These are phyloP conservation scores for Hydrocynus forskahlii DNA, from an alignment of 2,797 vertebrate genomes.

Conservation along the genomic window DNA sequence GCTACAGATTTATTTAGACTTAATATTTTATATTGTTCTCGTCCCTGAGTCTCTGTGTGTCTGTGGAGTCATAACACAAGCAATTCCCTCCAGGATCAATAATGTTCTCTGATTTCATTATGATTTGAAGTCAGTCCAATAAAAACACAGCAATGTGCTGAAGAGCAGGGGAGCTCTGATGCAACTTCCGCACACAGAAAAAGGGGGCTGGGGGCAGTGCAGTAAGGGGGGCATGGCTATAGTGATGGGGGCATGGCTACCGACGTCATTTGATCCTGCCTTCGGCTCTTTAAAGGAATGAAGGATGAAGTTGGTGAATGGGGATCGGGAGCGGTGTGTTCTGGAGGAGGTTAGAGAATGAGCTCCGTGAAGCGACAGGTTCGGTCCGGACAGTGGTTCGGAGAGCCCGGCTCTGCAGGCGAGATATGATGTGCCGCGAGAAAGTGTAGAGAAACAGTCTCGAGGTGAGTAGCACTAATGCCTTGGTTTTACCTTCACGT, in stretches of 20 bases:
- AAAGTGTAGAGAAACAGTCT: conserved; percentile 56
- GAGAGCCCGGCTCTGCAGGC: conserved; percentile 30
- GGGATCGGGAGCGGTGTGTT: conserved; percentile 60
- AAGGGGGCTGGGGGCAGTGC: neutral
- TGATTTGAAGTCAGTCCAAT: too few relatives aligned
- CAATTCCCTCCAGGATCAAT: too few relatives aligned
- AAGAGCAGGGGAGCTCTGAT: conserved; percentile 51
- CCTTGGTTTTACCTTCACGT: neutral
- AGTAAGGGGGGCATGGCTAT: neutral
- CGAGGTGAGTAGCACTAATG: conserved; percentile 67
- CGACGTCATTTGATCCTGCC: conserved; percentile 74
- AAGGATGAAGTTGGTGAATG: conserved; percentile 80
- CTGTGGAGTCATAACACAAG: too few relatives aligned
- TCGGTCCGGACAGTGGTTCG: conserved; percentile 33
- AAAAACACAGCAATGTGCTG: conserved; percentile 54
- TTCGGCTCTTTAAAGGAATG: conserved; percentile 82
- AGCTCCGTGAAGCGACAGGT: conserved; percentile 45
- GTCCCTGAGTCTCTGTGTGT: too few relatives aligned
- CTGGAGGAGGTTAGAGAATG: conserved; percentile 38
- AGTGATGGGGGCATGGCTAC: conserved; percentile 66
- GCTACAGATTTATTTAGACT: too few relatives aligned
- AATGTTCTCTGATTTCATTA: too few relatives aligned
- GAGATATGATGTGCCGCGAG: conserved; percentile 62
- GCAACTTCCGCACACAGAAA: conserved; percentile 65
- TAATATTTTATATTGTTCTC: too few relatives aligned